phyloP scores from a whole-genome alignment of 2,888 invertebrate species.

The Salticus scenicus region DNA sequence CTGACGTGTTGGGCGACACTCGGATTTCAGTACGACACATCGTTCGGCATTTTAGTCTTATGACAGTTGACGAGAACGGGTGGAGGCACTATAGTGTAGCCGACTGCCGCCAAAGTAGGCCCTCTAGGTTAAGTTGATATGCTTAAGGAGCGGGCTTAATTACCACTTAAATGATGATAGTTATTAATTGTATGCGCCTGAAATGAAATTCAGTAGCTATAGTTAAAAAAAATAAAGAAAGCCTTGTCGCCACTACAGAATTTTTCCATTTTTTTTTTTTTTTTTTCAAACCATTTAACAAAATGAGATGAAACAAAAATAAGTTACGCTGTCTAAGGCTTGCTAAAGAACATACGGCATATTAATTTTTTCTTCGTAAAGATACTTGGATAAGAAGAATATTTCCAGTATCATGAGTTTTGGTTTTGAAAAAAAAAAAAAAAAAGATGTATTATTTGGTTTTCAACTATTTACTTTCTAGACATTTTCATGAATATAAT shows the following conservation, averaged over 20 bases:
- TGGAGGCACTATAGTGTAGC: background rate
- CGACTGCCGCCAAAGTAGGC: background rate
- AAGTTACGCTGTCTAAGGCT: too few species aligned
- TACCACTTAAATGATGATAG: background rate
- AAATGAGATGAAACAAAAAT: too few species aligned
- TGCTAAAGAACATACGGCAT: too few species aligned
- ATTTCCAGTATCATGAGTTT: too few species aligned
- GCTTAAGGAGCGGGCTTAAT: background rate
- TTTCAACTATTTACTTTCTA: too few species aligned
- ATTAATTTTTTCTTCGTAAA: too few species aligned
- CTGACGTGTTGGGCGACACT: constrained; percentile 63
- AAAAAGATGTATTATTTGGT: too few species aligned
- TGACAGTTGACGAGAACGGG: background rate
- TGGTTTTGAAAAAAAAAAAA: too few species aligned
- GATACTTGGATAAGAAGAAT: too few species aligned
- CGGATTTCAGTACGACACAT: constrained; percentile 26
- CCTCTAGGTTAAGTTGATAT: background rate
- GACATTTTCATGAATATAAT: too few species aligned
- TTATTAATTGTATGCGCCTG: background rate
- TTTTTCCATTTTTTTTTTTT: too few species aligned
- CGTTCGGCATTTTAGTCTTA: background rate
- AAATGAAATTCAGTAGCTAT: background rate
- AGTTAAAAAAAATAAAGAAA: background rate
- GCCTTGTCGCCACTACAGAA: background rate
- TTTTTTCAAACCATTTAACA: too few species aligned